Evolutionary conservation across 2,888 invertebrate genomes (phyloP).

Genomic region (Carcina quercana): DNA sequence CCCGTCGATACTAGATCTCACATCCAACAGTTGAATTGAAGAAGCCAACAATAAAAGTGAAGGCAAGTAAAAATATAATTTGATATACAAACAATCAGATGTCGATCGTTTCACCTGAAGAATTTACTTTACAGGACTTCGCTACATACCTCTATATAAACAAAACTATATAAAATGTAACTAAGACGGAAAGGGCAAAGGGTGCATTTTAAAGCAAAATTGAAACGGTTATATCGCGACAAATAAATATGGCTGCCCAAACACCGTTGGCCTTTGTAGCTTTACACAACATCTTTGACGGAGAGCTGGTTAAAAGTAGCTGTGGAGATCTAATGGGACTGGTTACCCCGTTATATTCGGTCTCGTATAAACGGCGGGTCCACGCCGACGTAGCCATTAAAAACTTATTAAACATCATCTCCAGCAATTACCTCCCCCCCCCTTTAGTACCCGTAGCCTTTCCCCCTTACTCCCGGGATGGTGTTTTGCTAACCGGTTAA

Average conservation of each 20-base stretch:
- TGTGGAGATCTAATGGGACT: conserved; percentile 22
- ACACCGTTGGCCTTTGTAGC: conserved; percentile 24
- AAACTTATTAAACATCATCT: conserved; percentile 81
- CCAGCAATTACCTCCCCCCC: conserved; percentile 74
- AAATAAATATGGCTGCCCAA: conserved; percentile 28
- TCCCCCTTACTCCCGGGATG: conserved; percentile 9
- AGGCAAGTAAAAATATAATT: too few species aligned
- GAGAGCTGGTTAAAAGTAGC: conserved; percentile 10
- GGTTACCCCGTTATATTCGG: conserved; percentile 18
- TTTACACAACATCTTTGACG: conserved; percentile 13
- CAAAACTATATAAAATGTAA: too few species aligned
- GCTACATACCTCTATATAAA: too few species aligned
- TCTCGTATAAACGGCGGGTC: conserved; percentile 49
- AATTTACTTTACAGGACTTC: too few species aligned
- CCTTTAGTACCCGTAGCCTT: conserved; percentile 18
- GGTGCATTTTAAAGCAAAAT: conserved; percentile 42
- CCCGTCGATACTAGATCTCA: too few species aligned
- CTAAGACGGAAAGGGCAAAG: conserved; percentile 27
- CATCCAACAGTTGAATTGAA: too few species aligned
- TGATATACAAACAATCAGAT: too few species aligned
- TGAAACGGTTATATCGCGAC: conserved; percentile 33
- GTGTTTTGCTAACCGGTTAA: too few species aligned
- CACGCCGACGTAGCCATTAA: conserved; percentile 74
- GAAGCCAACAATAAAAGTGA: too few species aligned
- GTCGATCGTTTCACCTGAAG: too few species aligned